A percentile compares a stretch with the other conserved stretches of the same genome.
Conservation (phyloP, 2,888 invertebrate species). For the Melanargia galathea region DNA sequence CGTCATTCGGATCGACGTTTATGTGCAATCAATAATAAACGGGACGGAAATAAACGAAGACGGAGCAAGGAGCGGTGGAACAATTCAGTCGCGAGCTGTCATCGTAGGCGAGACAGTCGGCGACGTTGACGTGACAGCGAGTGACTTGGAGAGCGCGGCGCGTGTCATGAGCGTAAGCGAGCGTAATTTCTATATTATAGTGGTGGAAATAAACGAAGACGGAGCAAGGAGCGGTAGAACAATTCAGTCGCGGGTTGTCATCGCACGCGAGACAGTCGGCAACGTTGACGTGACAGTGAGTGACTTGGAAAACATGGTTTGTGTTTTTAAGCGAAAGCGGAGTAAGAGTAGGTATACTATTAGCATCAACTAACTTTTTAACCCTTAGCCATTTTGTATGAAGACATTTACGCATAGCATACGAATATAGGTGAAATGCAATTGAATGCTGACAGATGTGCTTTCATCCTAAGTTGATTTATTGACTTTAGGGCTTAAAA, state of each 20-base stretch:
- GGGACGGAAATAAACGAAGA: constrained; percentile 50
- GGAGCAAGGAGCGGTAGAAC: not conserved
- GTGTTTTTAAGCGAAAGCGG: no score
- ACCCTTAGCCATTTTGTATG: no score
- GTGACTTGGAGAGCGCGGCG: constrained; percentile 47
- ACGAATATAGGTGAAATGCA: no score
- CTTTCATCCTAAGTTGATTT: no score
- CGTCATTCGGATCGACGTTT: constrained; percentile 41
- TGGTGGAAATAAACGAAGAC: not conserved
- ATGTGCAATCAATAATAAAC: constrained; percentile 47
- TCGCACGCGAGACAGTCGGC: not conserved
- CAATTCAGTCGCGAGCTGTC: constrained; percentile 73
- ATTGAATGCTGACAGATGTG: no score
- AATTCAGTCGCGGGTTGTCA: not conserved
- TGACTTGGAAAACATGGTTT: not conserved
- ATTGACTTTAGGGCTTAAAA: no score
- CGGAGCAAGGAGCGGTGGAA: constrained; percentile 55
- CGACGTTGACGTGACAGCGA: constrained; percentile 62
- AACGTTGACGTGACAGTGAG: not conserved
- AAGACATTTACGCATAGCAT: no score
- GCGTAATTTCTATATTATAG: not conserved
- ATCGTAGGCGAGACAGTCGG: constrained; percentile 63
- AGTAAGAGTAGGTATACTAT: no score
- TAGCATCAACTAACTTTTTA: no score
- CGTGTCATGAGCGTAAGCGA: constrained; percentile 21